Evolutionary conservation across 2,797 vertebrate genomes (phyloP).

Genomic region (Acanthis flammea): DNA sequence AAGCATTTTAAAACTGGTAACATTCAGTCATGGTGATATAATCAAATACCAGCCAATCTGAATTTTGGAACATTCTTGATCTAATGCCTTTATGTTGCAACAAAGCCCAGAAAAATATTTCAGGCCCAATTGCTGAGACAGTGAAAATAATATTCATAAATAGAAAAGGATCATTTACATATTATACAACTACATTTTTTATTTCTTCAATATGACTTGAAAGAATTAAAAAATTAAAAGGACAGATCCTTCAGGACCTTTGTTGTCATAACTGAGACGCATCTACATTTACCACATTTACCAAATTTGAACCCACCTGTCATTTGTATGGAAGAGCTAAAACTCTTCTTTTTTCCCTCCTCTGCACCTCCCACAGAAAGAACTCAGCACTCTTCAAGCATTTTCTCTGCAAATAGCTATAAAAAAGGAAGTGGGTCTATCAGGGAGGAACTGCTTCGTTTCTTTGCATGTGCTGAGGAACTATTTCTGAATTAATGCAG

Average conservation of each 20-base stretch:
- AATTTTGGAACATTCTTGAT: conserved; percentile 64
- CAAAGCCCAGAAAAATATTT: conserved; percentile 59
- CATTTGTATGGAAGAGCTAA: neutral
- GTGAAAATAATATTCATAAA: conserved; percentile 51
- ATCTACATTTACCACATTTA: conserved; percentile 25
- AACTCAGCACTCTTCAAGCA: neutral
- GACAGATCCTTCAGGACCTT: conserved; percentile 14
- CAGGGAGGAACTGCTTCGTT: neutral
- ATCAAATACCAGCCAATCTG: conserved; percentile 71
- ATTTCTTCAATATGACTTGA: neutral
- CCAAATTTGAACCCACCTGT: neutral
- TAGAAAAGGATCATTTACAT: neutral
- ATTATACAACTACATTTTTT: conserved; percentile 4
- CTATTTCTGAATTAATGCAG: neutral
- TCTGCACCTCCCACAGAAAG: neutral
- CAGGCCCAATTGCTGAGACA: conserved; percentile 20
- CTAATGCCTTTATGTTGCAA: conserved; percentile 65
- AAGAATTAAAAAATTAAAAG: conserved; percentile 26
- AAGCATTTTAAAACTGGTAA: conserved; percentile 70
- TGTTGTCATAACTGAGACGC: conserved; percentile 8
- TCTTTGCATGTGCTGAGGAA: neutral
- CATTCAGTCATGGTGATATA: conserved; percentile 65
- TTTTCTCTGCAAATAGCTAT: neutral
- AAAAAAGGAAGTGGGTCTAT: neutral
- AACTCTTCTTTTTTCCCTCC: neutral